These are phyloP conservation scores for Eupithecia insigniata DNA, from an alignment of 2,888 invertebrate species.

Conservation along the genomic window DNA sequence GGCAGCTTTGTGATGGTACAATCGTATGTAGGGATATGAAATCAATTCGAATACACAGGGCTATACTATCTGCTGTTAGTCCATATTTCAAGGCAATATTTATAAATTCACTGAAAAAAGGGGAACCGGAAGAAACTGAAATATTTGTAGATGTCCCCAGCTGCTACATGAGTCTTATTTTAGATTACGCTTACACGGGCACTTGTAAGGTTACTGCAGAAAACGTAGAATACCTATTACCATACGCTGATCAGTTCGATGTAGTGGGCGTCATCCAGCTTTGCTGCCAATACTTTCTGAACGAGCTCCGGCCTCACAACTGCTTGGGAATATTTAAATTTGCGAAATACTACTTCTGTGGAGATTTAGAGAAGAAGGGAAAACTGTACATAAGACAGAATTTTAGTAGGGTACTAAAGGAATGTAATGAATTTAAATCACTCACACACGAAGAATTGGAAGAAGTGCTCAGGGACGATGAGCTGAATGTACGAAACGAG, in stretches of 20 bases:
- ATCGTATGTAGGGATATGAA: slow-evolving; percentile 86
- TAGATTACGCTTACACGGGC: slow-evolving; percentile 91
- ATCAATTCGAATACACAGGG: slow-evolving; percentile 87
- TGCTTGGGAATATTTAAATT: slow-evolving; percentile 89
- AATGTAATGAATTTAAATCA: slow-evolving; percentile 86
- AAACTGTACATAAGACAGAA: slow-evolving; percentile 84
- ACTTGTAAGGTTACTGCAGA: slow-evolving; percentile 85
- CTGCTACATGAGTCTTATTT: slow-evolving; percentile 85
- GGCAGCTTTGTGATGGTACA: slow-evolving; percentile 88
- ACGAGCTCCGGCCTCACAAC: slow-evolving; percentile 86
- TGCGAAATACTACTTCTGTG: slow-evolving; percentile 88
- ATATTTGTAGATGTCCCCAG: slow-evolving; percentile 85
- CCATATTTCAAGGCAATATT: slow-evolving; percentile 90
- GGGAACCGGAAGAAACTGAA: slow-evolving; percentile 84
- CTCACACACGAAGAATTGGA: slow-evolving; percentile 85
- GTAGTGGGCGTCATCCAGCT: slow-evolving; percentile 88
- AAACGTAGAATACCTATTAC: slow-evolving; percentile 88
- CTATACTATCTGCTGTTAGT: slow-evolving; percentile 88
- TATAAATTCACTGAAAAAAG: slow-evolving; percentile 86
- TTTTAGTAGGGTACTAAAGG: slow-evolving; percentile 85
- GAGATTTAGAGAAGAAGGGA: slow-evolving; percentile 86
- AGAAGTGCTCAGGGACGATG: slow-evolving; percentile 87
- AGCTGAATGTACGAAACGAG: slow-evolving; percentile 89
- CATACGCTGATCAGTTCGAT: slow-evolving; percentile 89
- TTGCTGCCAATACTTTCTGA: slow-evolving; percentile 87